phyloP scores from a whole-genome alignment of 1,140 invertebrate genomes.

The Meloidogyne exigua region DNA sequence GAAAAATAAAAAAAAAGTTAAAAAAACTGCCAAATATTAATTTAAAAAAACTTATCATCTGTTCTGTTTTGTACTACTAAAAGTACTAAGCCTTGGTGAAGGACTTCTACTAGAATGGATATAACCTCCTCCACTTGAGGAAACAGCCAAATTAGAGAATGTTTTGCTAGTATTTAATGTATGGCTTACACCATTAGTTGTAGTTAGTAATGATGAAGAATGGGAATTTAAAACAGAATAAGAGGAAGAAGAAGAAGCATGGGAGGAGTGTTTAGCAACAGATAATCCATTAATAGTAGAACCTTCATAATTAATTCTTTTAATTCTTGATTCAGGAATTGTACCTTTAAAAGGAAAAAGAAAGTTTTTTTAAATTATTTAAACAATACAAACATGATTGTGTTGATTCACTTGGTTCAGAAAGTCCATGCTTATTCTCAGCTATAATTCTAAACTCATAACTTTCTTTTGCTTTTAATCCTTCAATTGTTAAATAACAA shows the following conservation, averaged over 20 bases:
- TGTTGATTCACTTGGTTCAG: slow-evolving; percentile 82
- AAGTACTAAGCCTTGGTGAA: slow-evolving; percentile 20
- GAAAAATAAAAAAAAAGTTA: not conserved
- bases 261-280: not conserved
- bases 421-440: slow-evolving; percentile 91
- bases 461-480: slow-evolving; percentile 81
- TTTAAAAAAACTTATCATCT: not conserved
- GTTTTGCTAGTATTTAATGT: slow-evolving; percentile 3
- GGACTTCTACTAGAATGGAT: slow-evolving; percentile 17
- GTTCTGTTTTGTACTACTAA: slow-evolving; percentile 7
- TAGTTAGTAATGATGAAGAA: slow-evolving; percentile 13
- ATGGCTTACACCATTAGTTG: not conserved
- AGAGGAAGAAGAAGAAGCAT: slow-evolving; percentile 24
- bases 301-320: slow-evolving; percentile 23
- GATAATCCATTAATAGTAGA: not conserved
- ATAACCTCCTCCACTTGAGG: not conserved
- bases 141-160: slow-evolving; percentile 14
- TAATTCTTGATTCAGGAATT: slow-evolving; percentile 41
- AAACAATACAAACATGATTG: slow-evolving; percentile 70
- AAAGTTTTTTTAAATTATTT: slow-evolving; percentile 1
- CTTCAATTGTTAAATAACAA: slow-evolving; percentile 83
- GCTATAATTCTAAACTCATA: slow-evolving; percentile 96
- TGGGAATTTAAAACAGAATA: slow-evolving; percentile 7
- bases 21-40: slow-evolving; percentile 2
- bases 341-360: slow-evolving; percentile 13